Percentiles rank a stretch among this genome's conserved stretches.
These are phyloP conservation scores for Chlorospingus semifuscus DNA, from an alignment of 2,797 vertebrate species.

Conservation along the genomic window DNA sequence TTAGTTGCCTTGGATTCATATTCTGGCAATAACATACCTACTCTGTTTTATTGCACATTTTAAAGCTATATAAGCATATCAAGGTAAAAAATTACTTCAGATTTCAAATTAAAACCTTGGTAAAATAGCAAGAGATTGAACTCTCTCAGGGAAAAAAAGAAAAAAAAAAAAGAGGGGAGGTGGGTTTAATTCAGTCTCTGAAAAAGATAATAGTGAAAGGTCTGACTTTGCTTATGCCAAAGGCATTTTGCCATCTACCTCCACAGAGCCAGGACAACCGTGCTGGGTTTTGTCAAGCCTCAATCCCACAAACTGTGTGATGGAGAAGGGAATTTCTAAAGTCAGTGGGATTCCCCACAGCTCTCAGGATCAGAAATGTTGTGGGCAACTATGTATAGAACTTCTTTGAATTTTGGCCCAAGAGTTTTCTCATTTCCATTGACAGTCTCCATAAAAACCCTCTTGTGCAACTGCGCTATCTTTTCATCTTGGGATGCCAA, in stretches of 20 bases:
- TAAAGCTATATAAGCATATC: not conserved
- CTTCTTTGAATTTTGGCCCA: conserved; percentile 58
- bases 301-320: not conserved
- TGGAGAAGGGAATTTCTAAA: conserved; percentile 44
- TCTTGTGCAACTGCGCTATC: conserved; percentile 57
- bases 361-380: conserved; percentile 39
- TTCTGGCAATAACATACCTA: not conserved
- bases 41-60: not conserved
- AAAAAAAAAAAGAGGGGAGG: not conserved
- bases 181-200: not conserved
- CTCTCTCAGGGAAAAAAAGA: fast-evolving
- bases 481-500: conserved; percentile 64
- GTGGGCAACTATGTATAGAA: conserved; percentile 64
- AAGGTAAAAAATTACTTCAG: not conserved
- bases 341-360: conserved; percentile 64
- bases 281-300: not conserved
- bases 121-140: not conserved
- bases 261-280: conserved; percentile 5
- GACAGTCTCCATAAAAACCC: conserved; percentile 52
- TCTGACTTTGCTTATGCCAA: not conserved
- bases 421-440: conserved; percentile 61
- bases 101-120: not conserved
- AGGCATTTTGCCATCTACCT: conserved; percentile 46
- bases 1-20: not conserved
- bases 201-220: conserved; percentile 13